These are phyloP conservation scores for Cephus sareptanus DNA, from an alignment of 2,888 invertebrate species.

Conservation along the genomic window DNA sequence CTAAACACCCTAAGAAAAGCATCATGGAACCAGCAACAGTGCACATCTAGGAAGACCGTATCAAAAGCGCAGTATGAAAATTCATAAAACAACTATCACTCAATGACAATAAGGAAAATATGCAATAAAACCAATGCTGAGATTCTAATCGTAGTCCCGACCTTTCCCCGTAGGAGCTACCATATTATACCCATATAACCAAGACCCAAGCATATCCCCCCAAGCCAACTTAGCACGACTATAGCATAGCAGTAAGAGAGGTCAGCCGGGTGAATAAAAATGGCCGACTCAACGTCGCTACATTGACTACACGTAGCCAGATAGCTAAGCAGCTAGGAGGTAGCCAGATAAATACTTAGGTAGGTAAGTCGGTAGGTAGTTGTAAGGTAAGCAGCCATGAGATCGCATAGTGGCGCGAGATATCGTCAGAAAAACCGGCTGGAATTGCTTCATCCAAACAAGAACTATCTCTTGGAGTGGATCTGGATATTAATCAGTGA, in stretches of 20 bases:
- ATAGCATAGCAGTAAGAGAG: background rate
- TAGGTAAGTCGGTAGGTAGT: background rate
- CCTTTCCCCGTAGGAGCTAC: background rate
- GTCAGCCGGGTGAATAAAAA: slow-evolving; percentile 1
- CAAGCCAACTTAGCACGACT: background rate
- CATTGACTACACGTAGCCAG: background rate
- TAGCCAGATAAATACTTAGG: background rate
- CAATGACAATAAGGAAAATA: background rate
- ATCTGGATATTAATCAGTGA: slow-evolving; percentile 60
- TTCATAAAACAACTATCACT: background rate
- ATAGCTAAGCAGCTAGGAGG: background rate
- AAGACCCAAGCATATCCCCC: background rate
- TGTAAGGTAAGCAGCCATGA: background rate
- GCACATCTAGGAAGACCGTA: background rate
- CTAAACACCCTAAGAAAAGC: background rate
- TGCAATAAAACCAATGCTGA: background rate
- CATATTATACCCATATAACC: background rate
- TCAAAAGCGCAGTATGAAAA: background rate
- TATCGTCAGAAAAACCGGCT: slow-evolving; percentile 56
- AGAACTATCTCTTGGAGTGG: slow-evolving; percentile 53
- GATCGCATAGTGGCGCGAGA: slow-evolving; percentile 38
- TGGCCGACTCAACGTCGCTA: background rate
- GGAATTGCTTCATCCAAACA: slow-evolving; percentile 61
- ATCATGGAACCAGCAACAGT: background rate
- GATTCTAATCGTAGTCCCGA: background rate